Conservation (phyloP, 2,888 invertebrate genomes). For the Sphecodes monilicornis region DNA sequence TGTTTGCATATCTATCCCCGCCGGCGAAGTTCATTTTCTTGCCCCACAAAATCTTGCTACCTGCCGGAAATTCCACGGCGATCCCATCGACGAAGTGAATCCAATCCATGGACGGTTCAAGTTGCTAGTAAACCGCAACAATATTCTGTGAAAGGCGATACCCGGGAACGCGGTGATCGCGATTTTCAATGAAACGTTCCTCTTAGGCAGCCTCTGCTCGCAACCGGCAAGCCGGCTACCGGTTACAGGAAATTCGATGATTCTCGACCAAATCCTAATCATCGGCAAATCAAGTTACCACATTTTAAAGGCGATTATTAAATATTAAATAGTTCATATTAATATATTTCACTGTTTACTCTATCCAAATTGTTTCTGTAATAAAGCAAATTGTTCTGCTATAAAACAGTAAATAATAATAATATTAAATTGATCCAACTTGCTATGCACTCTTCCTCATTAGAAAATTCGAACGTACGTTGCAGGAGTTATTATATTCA, state of each 20-base stretch:
- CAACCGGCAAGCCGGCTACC: neutral
- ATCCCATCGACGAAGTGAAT: conserved; percentile 27
- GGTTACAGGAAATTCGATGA: neutral
- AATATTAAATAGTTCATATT: too few species aligned
- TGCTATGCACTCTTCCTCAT: neutral
- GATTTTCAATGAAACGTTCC: conserved; percentile 12
- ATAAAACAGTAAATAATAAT: too few species aligned
- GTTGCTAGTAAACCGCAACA: conserved; percentile 19
- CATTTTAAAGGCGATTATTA: neutral
- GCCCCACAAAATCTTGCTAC: conserved; percentile 15
- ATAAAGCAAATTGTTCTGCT: too few species aligned
- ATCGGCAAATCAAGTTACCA: neutral
- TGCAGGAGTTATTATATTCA: neutral
- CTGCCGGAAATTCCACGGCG: neutral
- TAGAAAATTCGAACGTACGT: neutral
- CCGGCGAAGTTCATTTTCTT: neutral
- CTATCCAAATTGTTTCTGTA: too few species aligned
- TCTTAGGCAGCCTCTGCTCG: neutral
- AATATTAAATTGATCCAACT: neutral
- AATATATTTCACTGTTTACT: too few species aligned
- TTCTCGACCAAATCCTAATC: neutral
- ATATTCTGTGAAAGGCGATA: conserved; percentile 14
- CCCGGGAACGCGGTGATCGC: neutral
- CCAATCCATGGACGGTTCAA: conserved; percentile 5
- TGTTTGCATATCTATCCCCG: neutral